phyloP scores from a whole-genome alignment of 1,140 invertebrate species.

The Bicyclus anynana region DNA sequence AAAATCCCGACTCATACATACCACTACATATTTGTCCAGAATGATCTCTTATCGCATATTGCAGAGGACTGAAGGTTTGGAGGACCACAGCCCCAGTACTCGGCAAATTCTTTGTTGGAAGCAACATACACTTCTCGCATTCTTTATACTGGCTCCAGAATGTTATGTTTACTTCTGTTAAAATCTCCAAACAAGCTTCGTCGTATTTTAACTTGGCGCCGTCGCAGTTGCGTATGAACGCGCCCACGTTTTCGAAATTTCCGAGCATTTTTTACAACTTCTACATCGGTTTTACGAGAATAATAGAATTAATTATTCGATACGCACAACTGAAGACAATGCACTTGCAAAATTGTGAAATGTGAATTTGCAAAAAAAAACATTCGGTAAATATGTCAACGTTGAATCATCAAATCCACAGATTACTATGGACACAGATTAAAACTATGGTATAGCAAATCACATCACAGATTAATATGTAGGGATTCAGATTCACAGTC shows the following conservation, averaged over 20 bases:
- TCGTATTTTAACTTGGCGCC: conserved; percentile 49
- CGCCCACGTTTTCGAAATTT: conserved; percentile 57
- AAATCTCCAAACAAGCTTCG: conserved; percentile 61
- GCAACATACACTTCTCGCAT: conserved; percentile 58
- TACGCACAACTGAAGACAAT: conserved; percentile 21
- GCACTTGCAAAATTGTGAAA: conserved; percentile 25
- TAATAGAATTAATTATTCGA: too few relatives aligned
- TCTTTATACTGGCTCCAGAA: conserved; percentile 66
- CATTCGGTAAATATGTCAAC: neutral
- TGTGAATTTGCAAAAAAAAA: conserved; percentile 15
- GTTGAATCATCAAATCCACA: neutral
- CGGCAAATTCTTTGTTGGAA: conserved; percentile 36
- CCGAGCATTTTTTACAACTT: conserved; percentile 43
- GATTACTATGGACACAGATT: too few relatives aligned
- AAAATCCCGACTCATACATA: conserved; percentile 28
- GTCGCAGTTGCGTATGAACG: conserved; percentile 49
- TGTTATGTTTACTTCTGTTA: conserved; percentile 41
- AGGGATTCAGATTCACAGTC: too few relatives aligned
- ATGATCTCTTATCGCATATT: conserved; percentile 47
- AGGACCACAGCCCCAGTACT: conserved; percentile 40
- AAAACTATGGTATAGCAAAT: too few relatives aligned
- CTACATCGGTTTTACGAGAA: conserved; percentile 27
- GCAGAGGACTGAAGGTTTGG: conserved; percentile 52
- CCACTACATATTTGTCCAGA: conserved; percentile 61
- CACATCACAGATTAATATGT: too few relatives aligned